A percentile compares a stretch with the other conserved stretches of the same genome.
Conservation (phyloP, 2,113 vertebrate species). For the Mesitornis unicolor region DNA sequence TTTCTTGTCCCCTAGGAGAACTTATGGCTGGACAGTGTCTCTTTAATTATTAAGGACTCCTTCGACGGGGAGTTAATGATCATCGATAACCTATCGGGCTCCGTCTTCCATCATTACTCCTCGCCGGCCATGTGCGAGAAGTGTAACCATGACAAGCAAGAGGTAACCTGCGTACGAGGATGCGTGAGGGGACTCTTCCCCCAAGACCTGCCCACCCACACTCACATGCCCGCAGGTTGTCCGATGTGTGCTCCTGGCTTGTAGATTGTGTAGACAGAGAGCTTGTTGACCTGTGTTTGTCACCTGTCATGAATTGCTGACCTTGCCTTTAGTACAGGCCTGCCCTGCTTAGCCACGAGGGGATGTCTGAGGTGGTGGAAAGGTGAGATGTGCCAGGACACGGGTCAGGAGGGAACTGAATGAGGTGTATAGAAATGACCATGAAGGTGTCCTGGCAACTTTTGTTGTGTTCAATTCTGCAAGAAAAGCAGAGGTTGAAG, state of each 20-base stretch:
- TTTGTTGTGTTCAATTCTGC: not conserved
- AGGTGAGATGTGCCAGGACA: not conserved
- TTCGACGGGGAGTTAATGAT: conserved; percentile 98
- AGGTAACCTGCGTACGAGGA: conserved; percentile 80
- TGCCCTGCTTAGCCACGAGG: not conserved
- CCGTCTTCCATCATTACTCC: conserved; percentile 98
- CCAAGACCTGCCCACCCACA: conserved; percentile 2
- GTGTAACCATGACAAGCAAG: conserved; percentile 90
- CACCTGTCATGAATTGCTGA: not conserved
- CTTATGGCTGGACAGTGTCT: conserved; percentile 99
- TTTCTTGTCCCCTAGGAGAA: conserved; percentile 91
- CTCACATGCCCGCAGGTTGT: not conserved
- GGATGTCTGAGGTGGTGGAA: conserved; percentile 8
- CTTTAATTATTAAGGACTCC: conserved; percentile 98
- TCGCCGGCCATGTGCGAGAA: conserved; percentile 88
- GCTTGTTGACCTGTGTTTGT: conserved; percentile 4
- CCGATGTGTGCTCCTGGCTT: not conserved
- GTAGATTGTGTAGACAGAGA: not conserved
- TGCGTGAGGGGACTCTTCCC: conserved; percentile 38
- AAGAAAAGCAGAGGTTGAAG: not conserved
- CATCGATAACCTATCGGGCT: conserved; percentile 99
- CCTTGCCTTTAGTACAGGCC: not conserved
- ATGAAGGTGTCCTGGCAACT: not conserved
- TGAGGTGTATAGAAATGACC: not conserved
- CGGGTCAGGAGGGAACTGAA: not conserved